Base-by-base conservation (phyloP, 2,888 invertebrate species). In the Plebejus melissa region DNA sequence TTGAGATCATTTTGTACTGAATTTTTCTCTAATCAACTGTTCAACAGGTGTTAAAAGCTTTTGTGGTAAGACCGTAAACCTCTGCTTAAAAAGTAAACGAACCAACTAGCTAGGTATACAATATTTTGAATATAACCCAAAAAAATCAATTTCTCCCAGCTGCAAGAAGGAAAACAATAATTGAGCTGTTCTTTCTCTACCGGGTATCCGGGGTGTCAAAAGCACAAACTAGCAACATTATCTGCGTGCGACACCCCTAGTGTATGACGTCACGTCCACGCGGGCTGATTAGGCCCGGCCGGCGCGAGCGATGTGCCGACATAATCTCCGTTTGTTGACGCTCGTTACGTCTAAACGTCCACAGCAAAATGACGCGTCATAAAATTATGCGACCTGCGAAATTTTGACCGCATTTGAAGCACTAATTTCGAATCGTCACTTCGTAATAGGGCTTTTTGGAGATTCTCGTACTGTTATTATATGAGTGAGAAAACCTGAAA, bases 241-340 rank as follows among this genome's bases (percentile, higher is more conserved):
- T 36, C 16, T 65, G 65, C 65, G 32, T 65, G 32, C 13, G 65
- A 65, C 65, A 65, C 13, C 65, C 32, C 65, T 65, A 36, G 65
- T 32, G 32, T 11, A 16, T 65, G 65, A 65, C 65, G 65, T 36
- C 65, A 65, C 65, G 32, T 5, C 36, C 65, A 65, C 60, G 32
- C 28, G 71, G 46, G 41, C 54, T 72, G 72, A 72, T 72, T 54
- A 54, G 72, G 13, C n/a, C n/a, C n/a, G n/a, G n/a, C 13, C 54
- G 32, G 50, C 32, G 32, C 32, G 32, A 2, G 32, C 72, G 72
- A 72, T 50, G 50, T 50, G 54, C 50, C 72, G 50, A 54, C 71
- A 46, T 71, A 72, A 72, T 72, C 50, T 72, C 22, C 41, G 22
- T 46, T 22, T 71, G 71, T 71, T 71, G 71, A 41, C 70, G n/a